Conservation (phyloP, 1,140 invertebrate genomes). For the Tetramorium parvispinum region DNA sequence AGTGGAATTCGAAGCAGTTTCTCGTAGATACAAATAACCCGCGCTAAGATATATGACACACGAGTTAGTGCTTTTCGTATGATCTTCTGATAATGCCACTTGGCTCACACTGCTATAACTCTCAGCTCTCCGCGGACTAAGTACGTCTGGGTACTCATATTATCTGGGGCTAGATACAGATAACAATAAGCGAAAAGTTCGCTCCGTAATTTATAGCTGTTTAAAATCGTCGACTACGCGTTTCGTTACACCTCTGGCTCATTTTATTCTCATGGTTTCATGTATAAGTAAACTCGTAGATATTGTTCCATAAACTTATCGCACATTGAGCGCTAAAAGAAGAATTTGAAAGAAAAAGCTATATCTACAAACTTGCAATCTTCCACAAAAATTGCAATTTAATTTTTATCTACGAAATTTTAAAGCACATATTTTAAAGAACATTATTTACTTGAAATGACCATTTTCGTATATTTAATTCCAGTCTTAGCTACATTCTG, state of each 20-base stretch:
- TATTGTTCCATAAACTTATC: constrained; percentile 12
- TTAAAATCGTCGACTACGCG: constrained; percentile 5
- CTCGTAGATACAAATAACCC: constrained; percentile 70
- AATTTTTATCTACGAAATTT: not conserved
- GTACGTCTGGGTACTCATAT: constrained; percentile 7
- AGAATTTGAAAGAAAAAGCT: not conserved
- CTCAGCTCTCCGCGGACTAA: constrained; percentile 15
- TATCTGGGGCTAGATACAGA: constrained; percentile 15
- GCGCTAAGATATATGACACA: constrained; percentile 56
- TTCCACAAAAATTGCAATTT: not conserved
- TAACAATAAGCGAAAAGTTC: constrained; percentile 18
- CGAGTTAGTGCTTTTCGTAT: constrained; percentile 47
- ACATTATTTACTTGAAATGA: not conserved
- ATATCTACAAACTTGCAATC: not conserved
- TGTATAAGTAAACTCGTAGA: not conserved
- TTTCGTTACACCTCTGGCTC: not conserved
- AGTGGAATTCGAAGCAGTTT: constrained; percentile 48
- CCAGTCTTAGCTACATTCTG: not conserved
- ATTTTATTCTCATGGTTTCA: constrained; percentile 24
- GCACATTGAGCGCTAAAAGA: not conserved
- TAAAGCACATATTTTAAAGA: not conserved
- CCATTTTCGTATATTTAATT: not conserved
- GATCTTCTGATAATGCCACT: constrained; percentile 56
- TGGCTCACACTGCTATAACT: constrained; percentile 34
- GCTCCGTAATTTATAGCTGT: constrained; percentile 12